These are phyloP conservation scores for Potorous gilbertii DNA, from an alignment of 2,797 vertebrate species.

Conservation along the genomic window DNA sequence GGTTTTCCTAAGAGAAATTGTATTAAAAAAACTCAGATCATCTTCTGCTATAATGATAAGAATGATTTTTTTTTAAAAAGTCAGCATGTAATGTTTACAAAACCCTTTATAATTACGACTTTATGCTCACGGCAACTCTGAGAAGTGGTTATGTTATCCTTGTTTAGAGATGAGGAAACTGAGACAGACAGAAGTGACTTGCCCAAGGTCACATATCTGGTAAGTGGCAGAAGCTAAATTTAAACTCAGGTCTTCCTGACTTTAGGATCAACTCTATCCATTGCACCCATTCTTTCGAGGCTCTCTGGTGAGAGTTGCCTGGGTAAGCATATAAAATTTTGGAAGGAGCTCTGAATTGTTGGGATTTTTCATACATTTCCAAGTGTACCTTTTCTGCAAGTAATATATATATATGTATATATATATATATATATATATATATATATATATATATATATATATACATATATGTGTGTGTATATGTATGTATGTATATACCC, in stretches of 20 bases:
- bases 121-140: background rate
- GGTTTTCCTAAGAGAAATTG: background rate
- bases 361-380: background rate
- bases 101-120: background rate
- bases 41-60: background rate
- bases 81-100: background rate
- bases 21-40: background rate
- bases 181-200: background rate
- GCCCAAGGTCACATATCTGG: background rate
- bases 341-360: constrained; percentile 10
- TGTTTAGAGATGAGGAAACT: background rate
- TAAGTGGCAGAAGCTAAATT: background rate
- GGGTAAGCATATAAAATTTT: background rate
- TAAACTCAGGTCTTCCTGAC: background rate
- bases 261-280: background rate
- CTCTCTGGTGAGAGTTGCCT: constrained; percentile 3
- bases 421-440: too few relatives aligned
- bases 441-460: too few relatives aligned
- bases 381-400: background rate
- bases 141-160: background rate
- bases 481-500: too few relatives aligned
- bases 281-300: background rate
- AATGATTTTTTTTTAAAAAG: background rate
- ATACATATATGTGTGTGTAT: too few relatives aligned
- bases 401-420: too few relatives aligned